Conservation (phyloP, 2,113 vertebrate genomes). For the Sterna hirundo region DNA sequence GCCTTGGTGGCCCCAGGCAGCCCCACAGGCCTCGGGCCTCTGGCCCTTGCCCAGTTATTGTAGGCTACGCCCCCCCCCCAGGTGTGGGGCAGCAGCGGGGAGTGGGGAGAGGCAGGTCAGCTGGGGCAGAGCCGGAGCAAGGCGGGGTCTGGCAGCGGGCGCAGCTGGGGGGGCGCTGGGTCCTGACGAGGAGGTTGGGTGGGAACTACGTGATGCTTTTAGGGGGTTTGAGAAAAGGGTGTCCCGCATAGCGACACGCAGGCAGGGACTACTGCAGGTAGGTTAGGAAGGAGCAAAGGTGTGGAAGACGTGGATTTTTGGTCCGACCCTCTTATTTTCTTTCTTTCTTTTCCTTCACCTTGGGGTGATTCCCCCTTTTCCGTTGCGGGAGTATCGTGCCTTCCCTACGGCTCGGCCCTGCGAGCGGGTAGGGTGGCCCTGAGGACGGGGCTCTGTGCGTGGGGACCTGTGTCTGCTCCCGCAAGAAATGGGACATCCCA, state of each 20-base stretch:
- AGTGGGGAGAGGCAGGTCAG: neutral
- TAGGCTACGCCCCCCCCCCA: neutral
- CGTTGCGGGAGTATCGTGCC: neutral
- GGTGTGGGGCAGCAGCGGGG: neutral
- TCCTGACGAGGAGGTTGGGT: neutral
- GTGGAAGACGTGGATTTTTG: fast-evolving
- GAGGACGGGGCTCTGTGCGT: fast-evolving
- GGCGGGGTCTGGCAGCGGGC: fast-evolving
- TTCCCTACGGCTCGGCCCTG: neutral
- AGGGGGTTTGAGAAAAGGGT: neutral
- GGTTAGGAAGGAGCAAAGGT: neutral
- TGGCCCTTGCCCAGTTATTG: fast-evolving
- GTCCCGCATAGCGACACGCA: too few species aligned
- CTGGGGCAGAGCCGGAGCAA: neutral
- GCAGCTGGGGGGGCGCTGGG: neutral
- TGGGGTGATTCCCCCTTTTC: neutral
- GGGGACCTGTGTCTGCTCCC: neutral
- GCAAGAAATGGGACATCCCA: neutral
- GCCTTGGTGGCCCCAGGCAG: too few species aligned
- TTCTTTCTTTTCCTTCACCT: neutral
- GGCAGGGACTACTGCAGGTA: neutral
- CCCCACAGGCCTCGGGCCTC: fast-evolving
- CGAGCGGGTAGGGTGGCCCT: neutral
- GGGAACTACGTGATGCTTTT: neutral
- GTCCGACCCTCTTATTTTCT: neutral